Conservation (phyloP, 2,797 vertebrate species). For the Eptatretus atami region DNA sequence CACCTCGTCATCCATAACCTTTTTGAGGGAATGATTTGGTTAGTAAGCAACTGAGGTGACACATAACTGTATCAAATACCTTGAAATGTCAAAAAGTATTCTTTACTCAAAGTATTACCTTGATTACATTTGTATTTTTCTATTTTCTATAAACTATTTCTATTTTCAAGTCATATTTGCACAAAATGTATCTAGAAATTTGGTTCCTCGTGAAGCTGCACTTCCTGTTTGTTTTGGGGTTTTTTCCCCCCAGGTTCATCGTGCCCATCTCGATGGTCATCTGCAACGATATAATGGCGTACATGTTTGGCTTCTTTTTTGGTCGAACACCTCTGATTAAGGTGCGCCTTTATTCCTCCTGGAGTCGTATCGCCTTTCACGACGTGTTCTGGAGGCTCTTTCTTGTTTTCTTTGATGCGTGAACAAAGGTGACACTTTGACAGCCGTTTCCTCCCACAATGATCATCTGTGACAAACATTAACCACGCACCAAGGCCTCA, state of each 20-base stretch:
- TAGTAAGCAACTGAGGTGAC: slow-evolving; percentile 11
- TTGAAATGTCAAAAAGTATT: background rate
- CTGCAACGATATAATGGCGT: slow-evolving; percentile 99
- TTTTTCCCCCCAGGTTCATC: slow-evolving; percentile 37
- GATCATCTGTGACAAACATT: too few relatives aligned
- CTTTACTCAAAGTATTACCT: background rate
- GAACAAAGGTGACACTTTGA: too few relatives aligned
- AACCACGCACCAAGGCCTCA: too few relatives aligned
- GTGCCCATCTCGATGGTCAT: slow-evolving; percentile 94
- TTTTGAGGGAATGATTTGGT: slow-evolving; percentile 99
- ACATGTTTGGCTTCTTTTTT: slow-evolving; percentile 99
- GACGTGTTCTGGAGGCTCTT: too few relatives aligned
- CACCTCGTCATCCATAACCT: slow-evolving; percentile 96
- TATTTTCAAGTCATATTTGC: background rate
- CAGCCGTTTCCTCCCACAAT: too few relatives aligned
- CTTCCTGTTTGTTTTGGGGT: background rate
- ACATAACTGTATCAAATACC: background rate
- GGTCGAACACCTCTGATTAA: slow-evolving; percentile 89
- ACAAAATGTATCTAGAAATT: too few relatives aligned
- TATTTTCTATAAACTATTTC: background rate
- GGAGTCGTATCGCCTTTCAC: too few relatives aligned
- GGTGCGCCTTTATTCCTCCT: slow-evolving; percentile 16
- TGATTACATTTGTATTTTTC: too few relatives aligned
- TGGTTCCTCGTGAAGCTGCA: too few relatives aligned
- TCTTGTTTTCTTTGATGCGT: too few relatives aligned